phyloP scores from a whole-genome alignment of 2,888 invertebrate species.

The Taphrorychus bicolor region DNA sequence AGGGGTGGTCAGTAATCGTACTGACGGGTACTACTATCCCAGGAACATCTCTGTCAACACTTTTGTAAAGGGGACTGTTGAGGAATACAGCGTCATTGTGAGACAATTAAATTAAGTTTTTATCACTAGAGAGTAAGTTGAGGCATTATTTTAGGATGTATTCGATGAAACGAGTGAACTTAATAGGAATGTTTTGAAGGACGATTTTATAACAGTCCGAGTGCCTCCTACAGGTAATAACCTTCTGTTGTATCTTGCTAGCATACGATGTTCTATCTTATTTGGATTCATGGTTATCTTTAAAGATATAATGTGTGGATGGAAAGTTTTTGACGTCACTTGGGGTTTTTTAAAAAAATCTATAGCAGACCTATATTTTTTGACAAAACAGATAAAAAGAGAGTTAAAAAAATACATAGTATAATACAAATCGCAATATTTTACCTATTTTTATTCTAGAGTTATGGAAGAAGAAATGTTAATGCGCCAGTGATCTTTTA shows the following conservation, averaged over 20 bases:
- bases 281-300: no score
- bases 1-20: conserved; percentile 39
- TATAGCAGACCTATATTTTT: no score
- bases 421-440: no score
- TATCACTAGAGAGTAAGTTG: not conserved
- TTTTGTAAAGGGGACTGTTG: not conserved
- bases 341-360: no score
- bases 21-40: conserved; percentile 38
- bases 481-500: no score
- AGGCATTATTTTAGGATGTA: conserved; percentile 31
- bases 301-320: no score
- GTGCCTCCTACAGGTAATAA: conserved; percentile 44
- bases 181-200: conserved; percentile 1
- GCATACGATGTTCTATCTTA: not conserved
- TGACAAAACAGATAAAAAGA: no score
- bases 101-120: not conserved
- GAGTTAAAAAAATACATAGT: no score
- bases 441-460: no score
- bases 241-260: not conserved
- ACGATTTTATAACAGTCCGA: conserved; percentile 34
- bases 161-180: conserved; percentile 33
- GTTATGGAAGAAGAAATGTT: no score
- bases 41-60: conserved; percentile 1
- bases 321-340: no score
- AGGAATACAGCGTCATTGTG: not conserved